phyloP scores from a whole-genome alignment of 2,797 vertebrate species.

The Myoxocephalus aenaeus region DNA sequence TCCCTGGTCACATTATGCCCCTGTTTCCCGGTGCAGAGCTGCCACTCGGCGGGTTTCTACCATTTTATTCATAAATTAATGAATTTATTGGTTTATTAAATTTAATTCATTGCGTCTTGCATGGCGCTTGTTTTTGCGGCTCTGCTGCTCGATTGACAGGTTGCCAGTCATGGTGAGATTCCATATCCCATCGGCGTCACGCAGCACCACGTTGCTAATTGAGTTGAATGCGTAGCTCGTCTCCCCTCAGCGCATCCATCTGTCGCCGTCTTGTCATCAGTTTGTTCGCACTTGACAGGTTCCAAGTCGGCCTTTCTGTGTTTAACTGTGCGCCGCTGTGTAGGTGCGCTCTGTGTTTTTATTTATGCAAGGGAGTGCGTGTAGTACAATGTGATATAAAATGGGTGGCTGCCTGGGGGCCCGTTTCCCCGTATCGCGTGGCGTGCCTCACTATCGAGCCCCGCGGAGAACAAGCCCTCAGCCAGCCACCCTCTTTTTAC shows the following conservation, averaged over 20 bases:
- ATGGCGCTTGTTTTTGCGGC: slow-evolving; percentile 72
- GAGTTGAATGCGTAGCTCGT: slow-evolving; percentile 81
- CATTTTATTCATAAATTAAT: slow-evolving; percentile 79
- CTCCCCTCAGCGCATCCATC: slow-evolving; percentile 82
- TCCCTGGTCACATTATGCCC: slow-evolving; percentile 75
- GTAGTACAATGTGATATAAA: slow-evolving; percentile 48
- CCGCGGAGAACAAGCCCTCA: slow-evolving; percentile 49
- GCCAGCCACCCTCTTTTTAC: slow-evolving; percentile 51
- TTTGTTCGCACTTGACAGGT: slow-evolving; percentile 82
- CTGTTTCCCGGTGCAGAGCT: slow-evolving; percentile 70
- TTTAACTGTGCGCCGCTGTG: slow-evolving; percentile 75
- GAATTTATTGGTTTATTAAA: slow-evolving; percentile 80
- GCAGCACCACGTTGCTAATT: slow-evolving; percentile 82
- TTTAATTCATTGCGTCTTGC: slow-evolving; percentile 71
- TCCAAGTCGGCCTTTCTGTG: slow-evolving; percentile 77
- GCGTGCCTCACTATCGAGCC: slow-evolving; percentile 41
- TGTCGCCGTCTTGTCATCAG: slow-evolving; percentile 82
- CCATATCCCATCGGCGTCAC: slow-evolving; percentile 78
- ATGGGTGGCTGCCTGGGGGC: slow-evolving; percentile 64
- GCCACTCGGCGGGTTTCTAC: slow-evolving; percentile 66
- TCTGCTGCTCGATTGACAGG: slow-evolving; percentile 81
- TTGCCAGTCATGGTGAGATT: slow-evolving; percentile 83
- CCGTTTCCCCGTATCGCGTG: slow-evolving; percentile 43
- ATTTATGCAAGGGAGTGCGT: slow-evolving; percentile 40
- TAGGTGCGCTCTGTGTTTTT: slow-evolving; percentile 69